Evolutionary conservation across 2,888 invertebrate genomes (phyloP).

Genomic region (Pristionchus maxplancki): DNA sequence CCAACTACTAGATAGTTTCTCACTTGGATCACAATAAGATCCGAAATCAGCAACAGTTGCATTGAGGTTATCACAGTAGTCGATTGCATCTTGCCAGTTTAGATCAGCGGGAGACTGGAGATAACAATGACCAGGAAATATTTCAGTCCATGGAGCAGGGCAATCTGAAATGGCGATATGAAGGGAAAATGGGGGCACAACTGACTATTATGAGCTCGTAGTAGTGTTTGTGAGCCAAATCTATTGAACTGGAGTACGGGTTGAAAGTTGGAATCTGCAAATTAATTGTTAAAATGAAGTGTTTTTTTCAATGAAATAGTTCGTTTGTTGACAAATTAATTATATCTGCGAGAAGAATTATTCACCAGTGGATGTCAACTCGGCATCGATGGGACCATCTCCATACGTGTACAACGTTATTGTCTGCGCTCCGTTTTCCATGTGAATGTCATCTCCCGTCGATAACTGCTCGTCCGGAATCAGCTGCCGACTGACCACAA

Average conservation of each 20-base stretch:
- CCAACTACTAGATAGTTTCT: neutral
- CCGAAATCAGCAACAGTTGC: neutral
- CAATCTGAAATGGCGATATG: neutral
- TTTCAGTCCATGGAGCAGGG: neutral
- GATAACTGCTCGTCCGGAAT: neutral
- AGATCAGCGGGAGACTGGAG: neutral
- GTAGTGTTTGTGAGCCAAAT: no score
- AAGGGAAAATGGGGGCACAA: neutral
- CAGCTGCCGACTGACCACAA: neutral
- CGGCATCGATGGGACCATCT: no score
- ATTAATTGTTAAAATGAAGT: no score
- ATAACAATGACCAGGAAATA: neutral
- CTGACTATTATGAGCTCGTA: neutral
- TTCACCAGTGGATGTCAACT: no score
- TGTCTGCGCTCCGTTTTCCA: neutral
- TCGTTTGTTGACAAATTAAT: no score
- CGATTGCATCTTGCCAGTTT: neutral
- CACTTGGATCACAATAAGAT: neutral
- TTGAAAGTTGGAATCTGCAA: no score
- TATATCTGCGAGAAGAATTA: no score
- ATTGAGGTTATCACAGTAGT: neutral
- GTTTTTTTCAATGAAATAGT: no score
- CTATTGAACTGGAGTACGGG: no score
- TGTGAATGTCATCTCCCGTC: neutral
- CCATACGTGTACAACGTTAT: neutral